phyloP scores from a whole-genome alignment of 2,797 vertebrate genomes.

The Sebastes vulpes region DNA sequence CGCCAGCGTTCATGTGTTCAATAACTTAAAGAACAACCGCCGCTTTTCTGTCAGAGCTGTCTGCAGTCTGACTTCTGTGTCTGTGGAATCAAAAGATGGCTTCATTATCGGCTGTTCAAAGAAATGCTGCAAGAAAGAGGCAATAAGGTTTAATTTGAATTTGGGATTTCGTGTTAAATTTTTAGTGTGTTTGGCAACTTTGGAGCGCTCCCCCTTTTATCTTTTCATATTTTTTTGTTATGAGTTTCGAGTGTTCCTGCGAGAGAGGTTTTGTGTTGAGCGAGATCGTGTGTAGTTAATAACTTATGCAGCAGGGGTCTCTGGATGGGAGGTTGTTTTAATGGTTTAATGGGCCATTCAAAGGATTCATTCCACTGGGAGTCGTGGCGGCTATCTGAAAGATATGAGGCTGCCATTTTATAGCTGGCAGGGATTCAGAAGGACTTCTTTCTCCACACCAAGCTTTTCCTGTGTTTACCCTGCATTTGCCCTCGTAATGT shows the following conservation, averaged over 20 bases:
- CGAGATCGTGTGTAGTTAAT: slow-evolving; percentile 43
- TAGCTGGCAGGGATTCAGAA: slow-evolving; percentile 24
- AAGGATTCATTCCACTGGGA: slow-evolving; percentile 54
- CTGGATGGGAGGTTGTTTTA: slow-evolving; percentile 66
- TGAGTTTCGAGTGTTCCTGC: slow-evolving; percentile 26
- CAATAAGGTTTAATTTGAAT: slow-evolving; percentile 16
- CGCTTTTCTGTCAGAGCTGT: not conserved
- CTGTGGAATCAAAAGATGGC: slow-evolving; percentile 3
- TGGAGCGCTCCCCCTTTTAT: slow-evolving; percentile 23
- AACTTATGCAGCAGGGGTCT: slow-evolving; percentile 61
- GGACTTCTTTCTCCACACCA: slow-evolving; percentile 15
- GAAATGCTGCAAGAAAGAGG: slow-evolving; percentile 22
- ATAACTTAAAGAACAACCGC: not conserved
- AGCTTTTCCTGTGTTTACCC: slow-evolving; percentile 30
- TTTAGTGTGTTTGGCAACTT: slow-evolving; percentile 16
- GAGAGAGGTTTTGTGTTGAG: slow-evolving; percentile 45
- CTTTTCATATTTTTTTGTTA: slow-evolving; percentile 21
- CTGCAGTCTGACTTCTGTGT: not conserved
- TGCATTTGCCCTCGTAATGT: not conserved
- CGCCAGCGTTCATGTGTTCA: not conserved
- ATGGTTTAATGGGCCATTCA: slow-evolving; percentile 72
- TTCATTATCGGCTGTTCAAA: slow-evolving; percentile 39
- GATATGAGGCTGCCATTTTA: slow-evolving; percentile 57
- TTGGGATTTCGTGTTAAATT: slow-evolving; percentile 28
- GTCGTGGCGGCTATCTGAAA: slow-evolving; percentile 35